Evolutionary conservation across 1,140 invertebrate species (phyloP), one percentile per base, ranked within the genome.

Genomic region (Thalassaphorura encarpata): DNA sequence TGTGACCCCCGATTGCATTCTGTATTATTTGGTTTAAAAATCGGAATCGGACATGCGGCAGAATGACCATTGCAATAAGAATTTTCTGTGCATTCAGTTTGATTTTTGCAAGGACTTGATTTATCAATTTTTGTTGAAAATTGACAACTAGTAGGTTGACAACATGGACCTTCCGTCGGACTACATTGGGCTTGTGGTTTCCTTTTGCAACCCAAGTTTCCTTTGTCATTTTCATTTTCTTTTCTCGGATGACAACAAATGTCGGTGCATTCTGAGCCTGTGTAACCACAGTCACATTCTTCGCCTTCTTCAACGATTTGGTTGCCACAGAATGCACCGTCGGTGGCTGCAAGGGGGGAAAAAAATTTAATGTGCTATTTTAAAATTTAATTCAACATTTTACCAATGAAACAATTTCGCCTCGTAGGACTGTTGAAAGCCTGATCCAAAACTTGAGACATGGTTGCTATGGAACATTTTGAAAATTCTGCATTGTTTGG

Each of bases 261-360:
- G 66, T 97, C 91, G 55, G 80, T 80, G 73, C 95, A 98, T 69
- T 99, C 95, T 19, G 81, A 79, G 53, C 87, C 82, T 67, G 94
- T 88, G 70, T 95, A 99, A 23, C 97, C 96, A 71, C 96, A 99
- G 72, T 99, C 60, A 69, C 96, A 99, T 73, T 99, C 88, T 72
- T 99, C 97, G 15, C 88, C 92, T 28, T 83, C 84, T 72, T 99
- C 97, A 0, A 95, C 91, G 67, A 99, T 97, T 75, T 96, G 95
- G 72, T 99, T 99, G 15, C 97, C 97, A 75, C 97, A 99, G 78
- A 98, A 99, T 26, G 95, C 89, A 54, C 89, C 92, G 54, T 83
- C 84, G 52, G 85, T 89, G 24, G 83, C 88, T 76, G 77, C 72
- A 66, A 71, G 40, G 11, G 42, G 23, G 11, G 6, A 26, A 49